Evolutionary conservation across 2,888 invertebrate species (phyloP), one percentile per base, ranked within the genome.

Genomic region (Brenthis ino): DNA sequence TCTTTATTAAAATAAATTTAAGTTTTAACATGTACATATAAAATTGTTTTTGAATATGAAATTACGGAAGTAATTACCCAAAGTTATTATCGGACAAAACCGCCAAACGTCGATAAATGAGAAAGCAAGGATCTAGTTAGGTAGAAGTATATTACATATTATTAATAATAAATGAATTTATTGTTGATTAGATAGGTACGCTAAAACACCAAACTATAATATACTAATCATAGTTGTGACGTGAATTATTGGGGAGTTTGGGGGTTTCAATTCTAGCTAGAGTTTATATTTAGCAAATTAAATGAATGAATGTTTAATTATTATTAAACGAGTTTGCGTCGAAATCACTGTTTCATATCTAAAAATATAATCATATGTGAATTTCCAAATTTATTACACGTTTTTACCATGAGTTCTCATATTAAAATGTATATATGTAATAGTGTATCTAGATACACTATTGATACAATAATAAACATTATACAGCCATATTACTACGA

Each of bases 1-100:
- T 86, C 82, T 81, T 83, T 84, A 85, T 84, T 83, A 77, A 80
- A 83, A 79, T 85, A 86, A 84, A 82, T 86, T 89, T 88, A 88
- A 86, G 86, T 89, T 88, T 84, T 84, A 84, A 64, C 61, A 51
- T 72, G 66, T 72, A 70, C 70, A 68, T 72, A 70, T 65, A 57
- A 67, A 64, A 64, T 65, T 72, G 57, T 61, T 64, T 64, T 70
- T 65, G 65, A 61, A 70, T 77, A 64, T 70, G 53, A 67, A 69
- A 66, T 67, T 73, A 54, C 57, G 68, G 64, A 64, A 60, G 47
- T 66, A 64, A 43, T 67, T 68, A 65, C 68, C 70, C 68, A 66
- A 65, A 72, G 57, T 69, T 72, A 55, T 68, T 66, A 58, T 64
- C 61, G 63, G 64, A 72, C 58, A 65, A 69, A 47, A 60, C 63